Conservation (phyloP, 2,888 invertebrate genomes). For the Acanthosepion pharaonis region DNA sequence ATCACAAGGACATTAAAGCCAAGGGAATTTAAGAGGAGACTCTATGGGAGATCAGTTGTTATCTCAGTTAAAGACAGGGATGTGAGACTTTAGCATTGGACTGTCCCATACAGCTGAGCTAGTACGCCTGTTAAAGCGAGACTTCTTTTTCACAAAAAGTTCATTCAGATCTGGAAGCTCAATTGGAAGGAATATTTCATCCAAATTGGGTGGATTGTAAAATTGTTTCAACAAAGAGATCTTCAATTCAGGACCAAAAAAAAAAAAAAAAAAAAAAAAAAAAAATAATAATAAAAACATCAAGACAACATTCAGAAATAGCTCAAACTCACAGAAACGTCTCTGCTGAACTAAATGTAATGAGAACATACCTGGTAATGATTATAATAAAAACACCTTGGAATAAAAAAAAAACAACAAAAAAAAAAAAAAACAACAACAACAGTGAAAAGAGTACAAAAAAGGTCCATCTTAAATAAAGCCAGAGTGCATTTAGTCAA, state of each 20-base stretch:
- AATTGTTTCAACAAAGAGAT: conserved; percentile 68
- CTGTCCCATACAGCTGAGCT: conserved; percentile 76
- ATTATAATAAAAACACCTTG: not conserved
- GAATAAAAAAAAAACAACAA: not conserved
- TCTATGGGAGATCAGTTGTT: not conserved
- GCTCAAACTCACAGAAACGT: too few relatives aligned
- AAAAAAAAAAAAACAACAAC: too few relatives aligned
- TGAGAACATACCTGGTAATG: too few relatives aligned
- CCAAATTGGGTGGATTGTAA: conserved; percentile 69
- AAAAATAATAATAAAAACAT: too few relatives aligned
- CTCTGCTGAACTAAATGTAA: too few relatives aligned
- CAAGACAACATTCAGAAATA: too few relatives aligned
- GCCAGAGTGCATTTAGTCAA: too few relatives aligned
- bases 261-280: conserved; percentile 40
- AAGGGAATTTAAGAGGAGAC: not conserved
- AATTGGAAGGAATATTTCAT: conserved; percentile 68
- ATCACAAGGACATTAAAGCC: not conserved
- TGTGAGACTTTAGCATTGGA: conserved; percentile 66
- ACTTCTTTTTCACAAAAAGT: conserved; percentile 71
- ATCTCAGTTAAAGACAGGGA: conserved; percentile 9
- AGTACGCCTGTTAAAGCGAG: conserved; percentile 73
- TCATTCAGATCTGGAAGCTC: conserved; percentile 70
- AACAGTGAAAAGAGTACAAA: too few relatives aligned
- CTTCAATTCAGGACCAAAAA: conserved; percentile 61
- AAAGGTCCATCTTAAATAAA: too few relatives aligned